Base-by-base conservation (phyloP, 2,113 vertebrate genomes). In the Castor canadensis region DNA sequence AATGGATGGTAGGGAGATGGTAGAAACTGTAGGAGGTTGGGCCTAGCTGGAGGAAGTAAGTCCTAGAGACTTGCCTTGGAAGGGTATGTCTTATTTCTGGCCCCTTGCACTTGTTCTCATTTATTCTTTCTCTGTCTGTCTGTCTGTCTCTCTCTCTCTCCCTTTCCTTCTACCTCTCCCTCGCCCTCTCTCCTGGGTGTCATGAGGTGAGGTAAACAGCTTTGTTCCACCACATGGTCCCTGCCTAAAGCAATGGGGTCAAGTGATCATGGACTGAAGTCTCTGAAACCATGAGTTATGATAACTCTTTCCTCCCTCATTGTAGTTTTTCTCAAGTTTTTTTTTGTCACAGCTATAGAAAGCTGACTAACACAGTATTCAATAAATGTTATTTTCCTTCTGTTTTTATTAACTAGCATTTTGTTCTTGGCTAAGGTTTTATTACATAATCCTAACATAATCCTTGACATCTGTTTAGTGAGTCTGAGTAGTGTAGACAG, bases 61-160 rank as follows among this genome's bases (percentile, higher is more conserved):
- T 26, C 67, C 40, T n/a, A 30, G 67, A 32, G 20, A 6, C 19
- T 16, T 10, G 5, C 8, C 56, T 12, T 75, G 56, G 40, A 73
- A 62, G 54, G 35, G 1, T 24, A 1, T n/a, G 30, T 26, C 12
- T n/a, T 64, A 32, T 43, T 5, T 22, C 22, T 20, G 7, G 17
- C 35, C 38, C 16, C n/a, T 6, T 30, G 3, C 24, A 28, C 35
- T 69, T 69, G 15, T 19, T 15, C 32, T 24, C 24, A 26, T 32
- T 7, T 66, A 7, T 24, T 66, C 30, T 13, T 4, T 32, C 13
- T 13, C 71, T 30, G 26, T 22, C 72, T 32, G 1, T 32, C 35
- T 45, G n/a, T 32, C 22, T 38, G 5, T 56, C 35, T 20, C 5
- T 47, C 1, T 7, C 22, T 2, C 6, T 24, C 2, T 6, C 52